Base-by-base conservation (phyloP, 2,113 vertebrate species). In the Mirounga angustirostris region DNA sequence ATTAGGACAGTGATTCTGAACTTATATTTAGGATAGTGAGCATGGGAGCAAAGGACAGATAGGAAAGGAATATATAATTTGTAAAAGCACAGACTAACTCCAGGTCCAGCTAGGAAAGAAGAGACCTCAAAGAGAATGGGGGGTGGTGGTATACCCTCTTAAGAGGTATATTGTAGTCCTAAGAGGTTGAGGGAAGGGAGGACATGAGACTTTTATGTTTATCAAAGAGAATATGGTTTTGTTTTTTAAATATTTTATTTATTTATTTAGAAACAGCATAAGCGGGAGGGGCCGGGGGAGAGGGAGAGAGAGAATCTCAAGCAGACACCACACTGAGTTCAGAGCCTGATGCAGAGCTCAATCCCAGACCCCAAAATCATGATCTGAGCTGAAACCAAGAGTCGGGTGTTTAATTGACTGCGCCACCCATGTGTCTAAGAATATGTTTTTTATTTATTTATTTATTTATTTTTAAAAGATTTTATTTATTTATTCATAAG, bases 1-100 rank as follows among this genome's bases (percentile, higher is more conserved):
- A 88, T 97, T 78, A 94, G 58, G 65, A 89, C 19, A 89, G 46
- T 89, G 71, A 91, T 71, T 93, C 43, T 80, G 78, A 95, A 7
- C 18, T 4, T 79, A 7, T 40, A 15, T 85, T 40, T 84, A 36
- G 24, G 30, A 2, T 89, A 54, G 76, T 86, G 52, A 93, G 14
- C 52, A 24, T n/a, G 58, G 22, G 24, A 67, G 26, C 33, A 79
- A n/a, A 56, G 81, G 24, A 18, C 50, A 67, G 24, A 82, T 59
- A 74, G 76, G 43, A 83, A 86, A 58, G 30, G 11, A 69, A 24
- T 56, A 69, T 28, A 18, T 73, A 76, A 95, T 58, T 89, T 95
- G 63, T 90, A 95, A 93, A 90, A 50, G 40, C 30, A n/a, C 59
- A 43, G 63, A 74, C 54, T 67, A 30, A 18, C 16, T 15, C 2